Evolutionary conservation across 2,113 vertebrate genomes (phyloP), one percentile per base, ranked within the genome.

Genomic region (Corythoichthys haematopterus): DNA sequence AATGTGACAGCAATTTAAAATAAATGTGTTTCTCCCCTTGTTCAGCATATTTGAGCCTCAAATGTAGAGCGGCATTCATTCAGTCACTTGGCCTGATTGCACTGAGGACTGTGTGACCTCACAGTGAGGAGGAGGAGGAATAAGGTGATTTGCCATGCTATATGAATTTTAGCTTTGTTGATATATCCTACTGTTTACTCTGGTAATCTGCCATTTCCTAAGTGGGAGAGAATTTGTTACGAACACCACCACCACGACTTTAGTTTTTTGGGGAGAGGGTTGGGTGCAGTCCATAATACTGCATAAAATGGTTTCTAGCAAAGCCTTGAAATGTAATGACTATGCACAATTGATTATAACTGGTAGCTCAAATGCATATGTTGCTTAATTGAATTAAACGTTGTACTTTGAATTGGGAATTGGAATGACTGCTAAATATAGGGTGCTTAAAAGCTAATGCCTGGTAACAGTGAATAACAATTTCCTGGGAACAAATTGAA

Each of bases 341-440:
- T 59, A 28, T 35, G 14, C 55, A 65, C 43, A 59, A 63, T 67
- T 68, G 70, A 78, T 82, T 85, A 59, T 71, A 75, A 73, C 55
- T 69, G 65, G 57, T 40, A 13, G 65, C 59, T 57, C n/a, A 55
- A 72, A 72, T 56, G 65, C 67, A 70, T 35, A 57, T 77, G 75
- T 50, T 46, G 6, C 46, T 70, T 77, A 74, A 82, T 71, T 81
- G 53, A 78, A 80, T 68, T 11, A 78, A 77, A 71, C 69, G 62
- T 65, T 77, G 60, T 38, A 10, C 16, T 70, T 56, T 72, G 61
- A 74, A 75, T 53, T 71, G 69, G 40, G 68, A 67, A 66, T 75
- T 69, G 33, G 55, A 69, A 80, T 63, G 28, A 53, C 66, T 72
- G 73, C 77, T 82, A 82, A 85, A 87, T 79, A 81, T 84, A 85